These are phyloP conservation scores for Colossoma macropomum DNA, from an alignment of 2,113 vertebrate species.

Conservation along the genomic window DNA sequence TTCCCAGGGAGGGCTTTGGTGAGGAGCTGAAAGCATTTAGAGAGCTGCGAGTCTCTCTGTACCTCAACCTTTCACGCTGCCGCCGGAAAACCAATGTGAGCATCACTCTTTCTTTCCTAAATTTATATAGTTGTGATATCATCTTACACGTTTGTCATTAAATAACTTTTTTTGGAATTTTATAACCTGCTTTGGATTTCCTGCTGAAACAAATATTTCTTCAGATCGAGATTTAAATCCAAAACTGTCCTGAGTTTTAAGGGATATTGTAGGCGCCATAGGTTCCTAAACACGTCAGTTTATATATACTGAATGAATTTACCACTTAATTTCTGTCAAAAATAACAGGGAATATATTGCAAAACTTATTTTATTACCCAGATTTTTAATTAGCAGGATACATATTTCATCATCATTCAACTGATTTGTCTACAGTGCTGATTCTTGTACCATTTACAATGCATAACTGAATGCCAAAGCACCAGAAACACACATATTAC, in stretches of 20 bases:
- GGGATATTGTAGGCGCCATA: no score
- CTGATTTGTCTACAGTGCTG: not conserved
- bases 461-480: not conserved
- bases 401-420: not conserved
- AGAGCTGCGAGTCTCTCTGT: conserved; percentile 92
- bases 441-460: not conserved
- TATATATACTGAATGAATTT: no score
- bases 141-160: not conserved
- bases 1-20: conserved; percentile 93
- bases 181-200: no score
- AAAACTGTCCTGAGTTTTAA: no score
- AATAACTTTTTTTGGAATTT: no score
- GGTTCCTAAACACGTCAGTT: no score
- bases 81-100: conserved; percentile 98
- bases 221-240: no score
- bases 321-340: no score
- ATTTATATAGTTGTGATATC: not conserved
- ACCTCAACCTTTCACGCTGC: conserved; percentile 94
- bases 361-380: not conserved
- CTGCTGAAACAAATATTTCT: no score
- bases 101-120: not conserved
- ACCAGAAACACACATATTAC: not conserved
- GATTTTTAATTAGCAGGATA: not conserved
- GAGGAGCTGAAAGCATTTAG: conserved; percentile 95
- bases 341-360: no score